Evolutionary conservation across 2,797 vertebrate species (phyloP).

Genomic region (Capromys pilorides): DNA sequence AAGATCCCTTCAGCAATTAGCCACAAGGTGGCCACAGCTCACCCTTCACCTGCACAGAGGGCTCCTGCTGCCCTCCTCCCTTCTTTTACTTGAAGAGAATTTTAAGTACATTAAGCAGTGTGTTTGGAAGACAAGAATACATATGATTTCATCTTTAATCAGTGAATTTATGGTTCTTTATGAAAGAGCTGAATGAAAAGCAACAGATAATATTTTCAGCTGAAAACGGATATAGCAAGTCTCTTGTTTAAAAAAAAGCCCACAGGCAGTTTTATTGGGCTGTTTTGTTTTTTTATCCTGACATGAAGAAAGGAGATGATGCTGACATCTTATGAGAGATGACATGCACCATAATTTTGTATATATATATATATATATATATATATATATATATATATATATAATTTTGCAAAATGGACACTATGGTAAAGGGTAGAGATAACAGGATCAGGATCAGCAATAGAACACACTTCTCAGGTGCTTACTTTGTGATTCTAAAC

Average conservation of each 20-base stretch:
- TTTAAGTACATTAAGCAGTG: slow-evolving; percentile 66
- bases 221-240: slow-evolving; percentile 71
- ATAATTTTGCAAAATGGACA: background rate
- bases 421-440: slow-evolving; percentile 16
- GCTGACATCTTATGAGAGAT: slow-evolving; percentile 48
- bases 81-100: slow-evolving; percentile 33
- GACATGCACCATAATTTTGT: background rate
- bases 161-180: slow-evolving; percentile 73
- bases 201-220: slow-evolving; percentile 70
- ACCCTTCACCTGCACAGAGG: slow-evolving; percentile 61
- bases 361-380: background rate
- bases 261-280: slow-evolving; percentile 62
- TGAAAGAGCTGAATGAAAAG: slow-evolving; percentile 72
- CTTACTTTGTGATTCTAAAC: slow-evolving; percentile 24
- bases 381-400: no score
- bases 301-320: slow-evolving; percentile 64
- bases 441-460: background rate
- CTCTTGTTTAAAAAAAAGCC: slow-evolving; percentile 12
- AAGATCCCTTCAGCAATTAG: slow-evolving; percentile 60
- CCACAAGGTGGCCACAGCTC: slow-evolving; percentile 78
- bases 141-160: slow-evolving; percentile 77
- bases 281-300: slow-evolving; percentile 40
- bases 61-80: background rate
- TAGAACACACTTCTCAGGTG: background rate
- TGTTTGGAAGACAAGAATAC: slow-evolving; percentile 72